phyloP scores from a whole-genome alignment of 1,140 invertebrate genomes.

The Portunus trituberculatus region DNA sequence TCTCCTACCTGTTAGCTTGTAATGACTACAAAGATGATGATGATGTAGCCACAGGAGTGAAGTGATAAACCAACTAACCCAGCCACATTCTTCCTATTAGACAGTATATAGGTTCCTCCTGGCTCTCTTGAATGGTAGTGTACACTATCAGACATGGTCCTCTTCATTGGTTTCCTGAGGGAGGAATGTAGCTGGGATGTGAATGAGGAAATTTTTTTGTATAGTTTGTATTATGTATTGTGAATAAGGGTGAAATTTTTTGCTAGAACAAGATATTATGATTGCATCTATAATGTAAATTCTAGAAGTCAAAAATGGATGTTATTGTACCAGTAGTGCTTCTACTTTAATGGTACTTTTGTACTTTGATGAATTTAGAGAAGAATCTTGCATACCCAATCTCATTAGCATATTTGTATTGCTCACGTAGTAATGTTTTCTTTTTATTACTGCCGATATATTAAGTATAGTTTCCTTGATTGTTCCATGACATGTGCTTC shows the following conservation, averaged over 20 bases:
- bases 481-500: slow-evolving; percentile 75
- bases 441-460: slow-evolving; percentile 60
- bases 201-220: slow-evolving; percentile 67
- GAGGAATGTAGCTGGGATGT: slow-evolving; percentile 67
- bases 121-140: slow-evolving; percentile 49
- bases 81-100: slow-evolving; percentile 58
- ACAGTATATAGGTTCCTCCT: slow-evolving; percentile 44
- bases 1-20: slow-evolving; percentile 21
- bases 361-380: slow-evolving; percentile 69
- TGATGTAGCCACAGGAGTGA: slow-evolving; percentile 56
- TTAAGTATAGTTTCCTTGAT: slow-evolving; percentile 71
- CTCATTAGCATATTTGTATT: slow-evolving; percentile 69
- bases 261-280: slow-evolving; percentile 72
- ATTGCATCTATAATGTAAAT: slow-evolving; percentile 71
- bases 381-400: slow-evolving; percentile 70
- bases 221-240: slow-evolving; percentile 76
- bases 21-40: background rate
- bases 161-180: slow-evolving; percentile 58
- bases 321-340: slow-evolving; percentile 73
- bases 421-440: slow-evolving; percentile 71
- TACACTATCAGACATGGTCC: slow-evolving; percentile 49
- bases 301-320: slow-evolving; percentile 62
- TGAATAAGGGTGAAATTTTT: slow-evolving; percentile 73
- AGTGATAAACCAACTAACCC: slow-evolving; percentile 59
- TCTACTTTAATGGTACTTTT: slow-evolving; percentile 72